Conservation (phyloP, 2,797 vertebrate species). For the Acanthornis magna region DNA sequence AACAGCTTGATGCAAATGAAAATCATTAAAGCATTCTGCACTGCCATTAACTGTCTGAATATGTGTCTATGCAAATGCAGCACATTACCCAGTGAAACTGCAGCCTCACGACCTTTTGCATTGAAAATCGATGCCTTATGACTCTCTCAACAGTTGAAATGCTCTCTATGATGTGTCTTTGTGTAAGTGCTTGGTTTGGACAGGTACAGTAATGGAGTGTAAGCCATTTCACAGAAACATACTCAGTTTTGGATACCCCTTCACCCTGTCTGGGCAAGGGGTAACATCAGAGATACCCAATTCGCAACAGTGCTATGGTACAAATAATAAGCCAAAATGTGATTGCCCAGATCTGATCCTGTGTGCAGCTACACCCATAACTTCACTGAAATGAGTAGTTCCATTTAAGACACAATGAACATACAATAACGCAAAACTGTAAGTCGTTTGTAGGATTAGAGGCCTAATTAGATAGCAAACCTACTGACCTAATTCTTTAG, state of each 20-base stretch:
- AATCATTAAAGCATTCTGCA: conserved; percentile 60
- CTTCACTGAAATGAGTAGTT: background rate
- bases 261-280: background rate
- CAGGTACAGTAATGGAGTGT: background rate
- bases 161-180: background rate
- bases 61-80: conserved; percentile 45
- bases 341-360: background rate
- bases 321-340: background rate
- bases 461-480: background rate
- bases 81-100: conserved; percentile 14
- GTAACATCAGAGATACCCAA: background rate
- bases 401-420: conserved; percentile 7
- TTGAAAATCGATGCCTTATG: conserved; percentile 35
- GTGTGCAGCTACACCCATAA: background rate
- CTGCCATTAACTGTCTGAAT: conserved; percentile 51
- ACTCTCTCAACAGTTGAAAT: conserved; percentile 31
- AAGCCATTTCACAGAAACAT: background rate
- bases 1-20: conserved; percentile 69
- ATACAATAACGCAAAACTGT: background rate
- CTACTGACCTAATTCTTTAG: background rate
- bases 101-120: conserved; percentile 39
- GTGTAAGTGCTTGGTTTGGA: background rate
- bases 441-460: background rate
- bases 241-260: background rate
- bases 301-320: background rate